These are phyloP conservation scores for Sebastes steindachneri DNA, from an alignment of 2,797 vertebrate genomes.

Conservation along the genomic window DNA sequence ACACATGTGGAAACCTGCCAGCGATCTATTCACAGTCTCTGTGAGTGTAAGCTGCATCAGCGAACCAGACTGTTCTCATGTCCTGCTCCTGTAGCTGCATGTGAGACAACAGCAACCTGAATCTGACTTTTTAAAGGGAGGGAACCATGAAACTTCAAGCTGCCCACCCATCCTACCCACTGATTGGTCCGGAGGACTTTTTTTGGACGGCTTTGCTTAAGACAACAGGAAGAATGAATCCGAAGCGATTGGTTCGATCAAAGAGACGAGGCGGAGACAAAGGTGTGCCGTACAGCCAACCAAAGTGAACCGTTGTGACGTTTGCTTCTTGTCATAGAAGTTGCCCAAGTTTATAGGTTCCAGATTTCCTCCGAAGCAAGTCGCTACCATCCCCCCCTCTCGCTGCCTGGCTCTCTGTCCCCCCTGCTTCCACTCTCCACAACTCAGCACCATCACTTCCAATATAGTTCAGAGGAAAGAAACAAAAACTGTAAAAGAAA, in stretches of 20 bases:
- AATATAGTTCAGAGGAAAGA: constrained; percentile 33
- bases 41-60: constrained; percentile 25
- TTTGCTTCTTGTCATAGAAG: constrained; percentile 80
- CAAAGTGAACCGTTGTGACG: constrained; percentile 77
- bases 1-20: constrained; percentile 11
- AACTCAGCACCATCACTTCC: constrained; percentile 52
- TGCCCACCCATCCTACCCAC: constrained; percentile 72
- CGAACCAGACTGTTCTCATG: constrained; percentile 19
- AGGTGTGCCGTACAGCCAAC: constrained; percentile 74
- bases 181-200: constrained; percentile 74
- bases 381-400: constrained; percentile 60
- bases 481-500: constrained; percentile 4
- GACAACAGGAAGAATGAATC: constrained; percentile 69
- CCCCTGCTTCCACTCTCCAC: constrained; percentile 19
- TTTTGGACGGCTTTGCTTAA: constrained; percentile 64
- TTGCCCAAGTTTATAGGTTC: constrained; percentile 92
- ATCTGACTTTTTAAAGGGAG: constrained; percentile 82
- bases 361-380: constrained; percentile 87
- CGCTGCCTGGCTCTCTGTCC: constrained; percentile 13
- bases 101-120: constrained; percentile 71
- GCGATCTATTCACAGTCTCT: constrained; percentile 15
- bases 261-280: constrained; percentile 74
- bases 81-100: constrained; percentile 56
- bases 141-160: constrained; percentile 60
- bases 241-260: constrained; percentile 71